Base-by-base conservation (phyloP, 1,140 invertebrate species). In the Trachymyrmex septentrionalis region DNA sequence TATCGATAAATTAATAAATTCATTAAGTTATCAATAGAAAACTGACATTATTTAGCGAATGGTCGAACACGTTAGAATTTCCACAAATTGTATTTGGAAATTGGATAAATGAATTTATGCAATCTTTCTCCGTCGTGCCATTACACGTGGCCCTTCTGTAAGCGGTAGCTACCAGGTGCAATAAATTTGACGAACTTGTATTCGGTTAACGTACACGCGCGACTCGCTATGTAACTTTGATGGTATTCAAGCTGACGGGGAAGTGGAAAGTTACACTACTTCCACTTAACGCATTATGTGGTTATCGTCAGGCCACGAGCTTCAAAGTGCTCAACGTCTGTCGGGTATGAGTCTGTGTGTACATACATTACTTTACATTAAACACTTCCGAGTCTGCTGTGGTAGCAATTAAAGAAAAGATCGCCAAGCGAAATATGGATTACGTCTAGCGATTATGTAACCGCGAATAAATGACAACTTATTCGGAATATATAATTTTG, bases 101-200 rank as follows among this genome's bases (percentile, higher is more conserved):
- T 44, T 38, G 14, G 38, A 61, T 84, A 61, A 75, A 61, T n/a
- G 27, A 75, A 61, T 44, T 44, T 44, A 44, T 44, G 0, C 10
- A 44, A 44, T 84, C 55, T 72, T 66, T 84, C 50, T 73, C 59
- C 53, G 57, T 21, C 57, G 67, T 59, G 55, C 57, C 34, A 67
- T 86, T 61, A 63, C 21, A 6, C 30, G 21, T 59, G 63, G 57
- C 48, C 75, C 30, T 61, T 61, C 67, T 10, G 6, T 19, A 75
- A 76, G 85, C 30, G 55, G 81, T 87, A 87, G 81, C 88, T 90
- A 66, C 44, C 48, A 72, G 71, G 53, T 59, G 76, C 81, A 88
- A 90, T 85, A 82, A 90, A 90, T 90, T 90, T 82, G 86, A 90
- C 88, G 71, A 91, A 91, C 86, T 88, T 88, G 77, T 86, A 90